Evolutionary conservation across 2,113 vertebrate species (phyloP), one percentile per base, ranked within the genome.

Genomic region (Smithornis capensis): DNA sequence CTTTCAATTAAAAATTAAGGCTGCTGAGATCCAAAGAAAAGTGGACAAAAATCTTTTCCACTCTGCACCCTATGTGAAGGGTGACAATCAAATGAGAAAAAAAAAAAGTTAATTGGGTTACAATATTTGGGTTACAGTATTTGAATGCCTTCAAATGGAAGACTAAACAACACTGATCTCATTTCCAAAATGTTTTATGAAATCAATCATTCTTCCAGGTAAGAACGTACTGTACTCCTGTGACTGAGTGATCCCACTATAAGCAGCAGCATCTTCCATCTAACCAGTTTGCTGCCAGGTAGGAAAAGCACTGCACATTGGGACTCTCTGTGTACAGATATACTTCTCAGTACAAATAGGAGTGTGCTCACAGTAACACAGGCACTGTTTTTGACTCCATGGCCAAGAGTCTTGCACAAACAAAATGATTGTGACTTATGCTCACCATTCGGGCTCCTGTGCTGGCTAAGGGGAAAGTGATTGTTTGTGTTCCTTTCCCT

Each of bases 361-460:
- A 96, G 87, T 52, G 71, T 4, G 29, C 60, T 27, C 56, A 7
- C 65, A 68, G 40, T 25, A 76, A 52, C 49, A 74, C 84, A 85
- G 88, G 93, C 68, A 87, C 68, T 19, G 38, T 68, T 53, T 96
- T 94, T 73, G 94, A 45, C 68, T 89, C 78, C 62, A 37, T 12
- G 50, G 65, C 68, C 94, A 87, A 62, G 90, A 95, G 53, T 96
- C 97, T 87, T 96, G 91, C 86, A 94, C 96, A 94, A 92, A 94
- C 67, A 94, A 96, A 96, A 60, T 64, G 74, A 91, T 74, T 97
- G 63, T 97, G 95, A 95, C 94, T 97, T 98, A 44, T 73, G 57
- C 90, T 97, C 81, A 84, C 90, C 63, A 35, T 95, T 94, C 94
- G 77, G 95, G 82, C 86, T 97, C 64, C 78, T 42, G 40, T 5